Base-by-base conservation (phyloP, 1,140 invertebrate genomes). In the Drosophila subobscura region DNA sequence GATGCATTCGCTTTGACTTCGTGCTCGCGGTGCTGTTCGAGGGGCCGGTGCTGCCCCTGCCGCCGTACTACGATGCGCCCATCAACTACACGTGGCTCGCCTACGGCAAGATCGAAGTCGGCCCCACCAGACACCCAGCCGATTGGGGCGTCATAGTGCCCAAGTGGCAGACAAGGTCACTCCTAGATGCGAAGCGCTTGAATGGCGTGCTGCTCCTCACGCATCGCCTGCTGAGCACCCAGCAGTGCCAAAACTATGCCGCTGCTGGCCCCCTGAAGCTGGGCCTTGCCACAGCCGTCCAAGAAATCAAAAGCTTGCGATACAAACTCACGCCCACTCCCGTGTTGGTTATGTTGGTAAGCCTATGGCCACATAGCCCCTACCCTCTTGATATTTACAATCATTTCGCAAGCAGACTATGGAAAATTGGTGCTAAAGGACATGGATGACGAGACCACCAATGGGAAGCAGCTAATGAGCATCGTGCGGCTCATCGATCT, bases 1-100 rank as follows among this genome's bases (percentile, higher is more conserved):
- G 58, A 0, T 47, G 42, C 41, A 76, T 84, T 1, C 53, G 77
- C 44, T 65, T 79, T 10, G 79, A 84, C 6, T 84, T 84, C 7
- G 60, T 79, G 0, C 23, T 84, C 50, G 79, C 72, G 0, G 0
- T 85, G 5, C 66, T 23, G 4, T 85, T 84, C 22, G 40, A 72
- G 25, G 63, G 63, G 1, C 45, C 22, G 5, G 56, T 52, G 3
- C 0, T 52, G 6, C 52, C 49, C 1, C 14, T 85, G 37, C 80
- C 79, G 0, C 1, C 45, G 0, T 76, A 67, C 14, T 84, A 45
- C 20, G 6, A 65, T 0, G 61, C 63, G 0, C 66, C 66, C 5
- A 37, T 64, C 4, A 25, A 23, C 27, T 12, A 58, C 5, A 66
- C 67, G 1, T 84, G 79, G 79, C 12, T 76, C 12, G 79, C 79